Conservation (phyloP, 2,888 invertebrate species). For the Agonopterix heracliana region DNA sequence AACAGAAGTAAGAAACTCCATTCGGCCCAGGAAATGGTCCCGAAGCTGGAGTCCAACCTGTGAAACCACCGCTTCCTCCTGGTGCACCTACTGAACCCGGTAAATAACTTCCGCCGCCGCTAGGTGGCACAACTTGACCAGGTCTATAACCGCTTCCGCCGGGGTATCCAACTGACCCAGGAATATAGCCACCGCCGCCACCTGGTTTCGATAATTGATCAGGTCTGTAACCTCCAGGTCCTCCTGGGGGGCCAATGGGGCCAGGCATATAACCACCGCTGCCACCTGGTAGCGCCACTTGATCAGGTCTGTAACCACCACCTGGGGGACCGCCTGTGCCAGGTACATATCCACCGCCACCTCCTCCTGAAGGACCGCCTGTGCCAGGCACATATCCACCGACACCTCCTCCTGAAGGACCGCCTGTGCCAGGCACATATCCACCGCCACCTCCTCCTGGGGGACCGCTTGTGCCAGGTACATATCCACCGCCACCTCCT, state of each 20-base stretch:
- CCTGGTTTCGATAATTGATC: not conserved
- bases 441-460: not conserved
- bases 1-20: not conserved
- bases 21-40: not conserved
- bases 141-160: conserved; percentile 2
- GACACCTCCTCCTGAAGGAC: not conserved
- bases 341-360: not conserved
- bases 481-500: not conserved
- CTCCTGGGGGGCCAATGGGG: conserved; percentile 9
- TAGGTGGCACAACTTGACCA: not conserved
- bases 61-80: not conserved
- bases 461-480: not conserved
- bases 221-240: not conserved
- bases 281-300: not conserved
- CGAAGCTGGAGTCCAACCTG: conserved; percentile 1
- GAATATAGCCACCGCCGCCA: not conserved
- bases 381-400: not conserved
- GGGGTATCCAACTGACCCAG: not conserved
- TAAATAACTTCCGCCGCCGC: not conserved
- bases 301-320: conserved; percentile 1
- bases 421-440: conserved; percentile 4
- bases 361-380: not conserved
- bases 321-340: not conserved
- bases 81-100: too few species aligned
- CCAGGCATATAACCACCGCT: conserved; percentile 18